Conservation (phyloP, 2,888 invertebrate species). For the Cheilosia vernalis region DNA sequence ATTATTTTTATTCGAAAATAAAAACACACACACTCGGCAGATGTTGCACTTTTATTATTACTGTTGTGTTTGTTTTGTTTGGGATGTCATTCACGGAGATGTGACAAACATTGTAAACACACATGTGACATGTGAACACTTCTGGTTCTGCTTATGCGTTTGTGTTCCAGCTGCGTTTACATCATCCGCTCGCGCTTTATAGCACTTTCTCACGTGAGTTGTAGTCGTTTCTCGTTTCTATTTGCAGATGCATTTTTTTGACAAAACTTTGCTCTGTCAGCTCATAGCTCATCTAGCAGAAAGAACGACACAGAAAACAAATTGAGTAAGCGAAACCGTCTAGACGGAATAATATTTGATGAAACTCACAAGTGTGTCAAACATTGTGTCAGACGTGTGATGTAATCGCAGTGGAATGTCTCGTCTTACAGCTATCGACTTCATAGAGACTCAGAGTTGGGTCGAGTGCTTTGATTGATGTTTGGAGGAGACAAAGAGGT, state of each 20-base stretch:
- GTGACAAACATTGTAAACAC: conserved; percentile 31
- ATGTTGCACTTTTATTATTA: conserved; percentile 63
- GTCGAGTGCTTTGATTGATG: background rate
- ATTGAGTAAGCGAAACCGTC: conserved; percentile 62
- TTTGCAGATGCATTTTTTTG: conserved; percentile 16
- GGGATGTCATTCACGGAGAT: conserved; percentile 27
- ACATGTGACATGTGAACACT: conserved; percentile 43
- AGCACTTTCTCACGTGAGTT: conserved; percentile 58
- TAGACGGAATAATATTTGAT: conserved; percentile 65
- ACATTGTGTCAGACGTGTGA: conserved; percentile 46
- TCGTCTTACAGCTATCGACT: background rate
- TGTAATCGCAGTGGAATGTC: conserved; percentile 53
- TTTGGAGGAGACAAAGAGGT: too few species aligned
- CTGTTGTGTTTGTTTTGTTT: conserved; percentile 42
- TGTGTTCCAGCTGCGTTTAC: too few species aligned
- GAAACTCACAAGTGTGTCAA: conserved; percentile 48
- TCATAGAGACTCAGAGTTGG: background rate
- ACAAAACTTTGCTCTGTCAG: background rate
- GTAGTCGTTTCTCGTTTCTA: conserved; percentile 19
- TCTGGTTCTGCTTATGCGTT: conserved; percentile 44
- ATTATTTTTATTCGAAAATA: conserved; percentile 42
- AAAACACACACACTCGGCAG: conserved; percentile 45
- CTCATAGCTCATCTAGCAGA: background rate
- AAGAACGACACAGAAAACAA: conserved; percentile 48
- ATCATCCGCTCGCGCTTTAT: background rate